A percentile compares a stretch with the other conserved stretches of the same genome.
Conservation (phyloP, 2,888 invertebrate species). For the Drosophila tripunctata region DNA sequence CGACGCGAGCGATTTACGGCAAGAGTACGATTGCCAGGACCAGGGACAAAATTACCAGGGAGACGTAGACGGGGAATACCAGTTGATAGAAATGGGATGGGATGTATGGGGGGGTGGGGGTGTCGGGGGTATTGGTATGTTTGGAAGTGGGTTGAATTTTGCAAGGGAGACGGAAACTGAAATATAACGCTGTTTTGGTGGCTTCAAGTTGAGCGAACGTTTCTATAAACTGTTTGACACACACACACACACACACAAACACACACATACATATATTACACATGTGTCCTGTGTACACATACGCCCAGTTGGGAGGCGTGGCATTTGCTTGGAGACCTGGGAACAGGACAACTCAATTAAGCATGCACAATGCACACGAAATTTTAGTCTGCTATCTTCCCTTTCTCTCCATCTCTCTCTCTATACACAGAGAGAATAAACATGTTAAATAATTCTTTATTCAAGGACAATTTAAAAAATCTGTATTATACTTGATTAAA, state of each 20-base stretch:
- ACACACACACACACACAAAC: constrained; percentile 22
- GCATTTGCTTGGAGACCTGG: constrained; percentile 24
- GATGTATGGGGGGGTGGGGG: neutral
- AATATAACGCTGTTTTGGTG: constrained; percentile 20
- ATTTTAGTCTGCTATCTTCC: constrained; percentile 43
- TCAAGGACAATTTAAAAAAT: no score
- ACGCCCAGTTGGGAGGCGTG: constrained; percentile 34
- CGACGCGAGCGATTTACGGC: constrained; percentile 57
- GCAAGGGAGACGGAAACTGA: neutral
- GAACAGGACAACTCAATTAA: constrained; percentile 70
- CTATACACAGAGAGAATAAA: no score
- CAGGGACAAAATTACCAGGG: no score
- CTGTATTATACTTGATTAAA: no score
- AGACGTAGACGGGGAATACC: neutral
- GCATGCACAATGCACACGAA: constrained; percentile 78
- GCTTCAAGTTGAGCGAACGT: constrained; percentile 23
- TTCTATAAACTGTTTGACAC: constrained; percentile 68
- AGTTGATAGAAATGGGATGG: no score
- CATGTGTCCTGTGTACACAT: constrained; percentile 2
- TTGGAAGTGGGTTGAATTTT: neutral
- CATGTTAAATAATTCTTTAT: no score
- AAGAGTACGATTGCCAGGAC: constrained; percentile 33
- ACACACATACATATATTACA: constrained; percentile 1
- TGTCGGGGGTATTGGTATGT: neutral
- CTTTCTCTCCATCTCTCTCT: neutral